Base-by-base conservation (phyloP, 2,113 vertebrate species). In the Hirundichthys speculiger region DNA sequence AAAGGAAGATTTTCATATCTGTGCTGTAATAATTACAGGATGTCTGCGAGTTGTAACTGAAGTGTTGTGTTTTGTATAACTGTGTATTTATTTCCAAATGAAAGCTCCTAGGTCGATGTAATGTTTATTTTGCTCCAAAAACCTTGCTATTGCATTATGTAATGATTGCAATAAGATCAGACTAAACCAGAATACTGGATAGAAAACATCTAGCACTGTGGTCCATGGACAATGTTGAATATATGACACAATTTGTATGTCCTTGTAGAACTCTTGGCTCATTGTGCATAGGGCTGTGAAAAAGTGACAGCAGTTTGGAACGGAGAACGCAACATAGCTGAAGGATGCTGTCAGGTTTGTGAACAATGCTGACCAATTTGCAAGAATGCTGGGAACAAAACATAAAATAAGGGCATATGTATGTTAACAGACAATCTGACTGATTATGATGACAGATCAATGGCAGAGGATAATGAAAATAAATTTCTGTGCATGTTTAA, bases 41-140 rank as follows among this genome's bases (percentile, higher is more conserved):
- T 66, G 79, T 74, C 62, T 41, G 54, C 46, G 51, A 78, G 60
- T 22, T 73, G 57, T 22, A 67, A 64, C 51, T 73, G 38, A 69
- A 71, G 63, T 64, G 54, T 68, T 77, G 54, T 34, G 30, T 34
- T 34, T 34, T 34, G 30, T 7, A 34, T 34, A 18, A 75, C 27
- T 46, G n/a, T 39, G 45, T 73, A 73, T 74, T 67, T 64, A 70
- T 82, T 80, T 71, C 63, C 69, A 58, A 74, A 25, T 39, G 48
- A 71, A 67, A 27, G 43, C 34, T 82, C 55, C 54, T 45, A 2
- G 14, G 49, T 67, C 86, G 75, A 89, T 59, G 80, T 82, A 75
- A 79, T 88, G 74, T 87, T 84, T 85, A 64, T 68, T 77, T 80
- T 76, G 69, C 77, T 73, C 66, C 78, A 80, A 42, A 85, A 74